These are phyloP conservation scores for Akabosia matsudoensis DNA, from an alignment of 1,140 invertebrate genomes.

Conservation along the genomic window DNA sequence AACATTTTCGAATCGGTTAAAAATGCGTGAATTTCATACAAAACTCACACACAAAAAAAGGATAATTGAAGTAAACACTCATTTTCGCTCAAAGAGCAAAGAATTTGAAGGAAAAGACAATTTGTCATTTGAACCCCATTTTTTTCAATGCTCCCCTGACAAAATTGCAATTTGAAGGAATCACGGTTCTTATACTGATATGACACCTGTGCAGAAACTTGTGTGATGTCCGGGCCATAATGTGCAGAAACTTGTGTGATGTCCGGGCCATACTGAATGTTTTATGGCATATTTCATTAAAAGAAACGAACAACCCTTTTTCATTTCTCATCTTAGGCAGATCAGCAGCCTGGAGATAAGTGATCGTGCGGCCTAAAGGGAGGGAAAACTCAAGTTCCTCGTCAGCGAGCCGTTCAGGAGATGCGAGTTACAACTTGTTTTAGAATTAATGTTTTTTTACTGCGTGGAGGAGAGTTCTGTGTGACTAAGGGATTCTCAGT, in stretches of 20 bases:
- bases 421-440: too few species aligned
- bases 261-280: neutral
- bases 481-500: too few species aligned
- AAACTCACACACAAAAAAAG: neutral
- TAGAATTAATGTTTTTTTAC: too few species aligned
- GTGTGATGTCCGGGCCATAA: neutral
- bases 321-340: too few species aligned
- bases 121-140: neutral
- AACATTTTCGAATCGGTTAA: neutral
- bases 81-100: neutral
- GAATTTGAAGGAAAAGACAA: neutral
- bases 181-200: neutral
- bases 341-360: too few species aligned
- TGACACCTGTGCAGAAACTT: neutral
- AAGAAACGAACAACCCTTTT: too few species aligned
- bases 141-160: neutral
- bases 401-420: too few species aligned
- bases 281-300: too few species aligned
- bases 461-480: too few species aligned
- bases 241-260: neutral
- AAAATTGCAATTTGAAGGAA: conserved; percentile 14
- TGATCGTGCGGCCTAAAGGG: too few species aligned
- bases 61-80: neutral
- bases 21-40: neutral
- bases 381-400: too few species aligned